These are phyloP conservation scores for Alcedo atthis DNA, from an alignment of 2,797 vertebrate genomes.

Conservation along the genomic window DNA sequence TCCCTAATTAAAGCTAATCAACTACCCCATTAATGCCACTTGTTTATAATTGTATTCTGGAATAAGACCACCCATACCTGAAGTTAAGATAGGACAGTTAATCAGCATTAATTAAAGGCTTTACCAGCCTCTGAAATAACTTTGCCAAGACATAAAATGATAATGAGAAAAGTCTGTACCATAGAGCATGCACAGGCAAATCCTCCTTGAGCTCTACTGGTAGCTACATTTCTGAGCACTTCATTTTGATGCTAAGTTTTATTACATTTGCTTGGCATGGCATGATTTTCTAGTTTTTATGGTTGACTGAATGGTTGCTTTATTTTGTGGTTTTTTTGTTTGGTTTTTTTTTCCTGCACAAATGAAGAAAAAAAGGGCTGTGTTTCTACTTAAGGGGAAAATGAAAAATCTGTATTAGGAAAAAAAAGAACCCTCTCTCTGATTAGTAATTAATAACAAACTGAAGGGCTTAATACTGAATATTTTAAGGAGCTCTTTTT, in stretches of 20 bases:
- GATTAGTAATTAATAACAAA: background rate
- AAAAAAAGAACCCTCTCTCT: background rate
- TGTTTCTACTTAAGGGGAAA: background rate
- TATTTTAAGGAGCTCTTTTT: background rate
- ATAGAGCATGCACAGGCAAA: background rate
- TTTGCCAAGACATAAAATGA: background rate
- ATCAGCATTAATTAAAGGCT: background rate
- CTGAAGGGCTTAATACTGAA: background rate
- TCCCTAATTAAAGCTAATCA: constrained; percentile 19
- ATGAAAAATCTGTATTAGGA: background rate
- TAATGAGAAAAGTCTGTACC: background rate
- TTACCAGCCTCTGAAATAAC: constrained; percentile 5
- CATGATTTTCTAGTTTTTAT: background rate
- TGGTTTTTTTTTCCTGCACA: background rate
- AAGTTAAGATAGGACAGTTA: constrained; percentile 15
- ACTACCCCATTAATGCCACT: background rate
- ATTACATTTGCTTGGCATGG: background rate
- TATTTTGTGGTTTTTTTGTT: background rate
- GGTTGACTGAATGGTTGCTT: background rate
- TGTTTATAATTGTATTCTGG: background rate
- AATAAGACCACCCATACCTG: constrained; percentile 1
- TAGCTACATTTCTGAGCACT: background rate
- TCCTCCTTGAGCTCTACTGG: background rate
- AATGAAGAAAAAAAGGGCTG: background rate
- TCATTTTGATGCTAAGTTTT: background rate